Conservation (phyloP, 92 coral and sea anemone species). For the Epizoanthus stellaris region DNA sequence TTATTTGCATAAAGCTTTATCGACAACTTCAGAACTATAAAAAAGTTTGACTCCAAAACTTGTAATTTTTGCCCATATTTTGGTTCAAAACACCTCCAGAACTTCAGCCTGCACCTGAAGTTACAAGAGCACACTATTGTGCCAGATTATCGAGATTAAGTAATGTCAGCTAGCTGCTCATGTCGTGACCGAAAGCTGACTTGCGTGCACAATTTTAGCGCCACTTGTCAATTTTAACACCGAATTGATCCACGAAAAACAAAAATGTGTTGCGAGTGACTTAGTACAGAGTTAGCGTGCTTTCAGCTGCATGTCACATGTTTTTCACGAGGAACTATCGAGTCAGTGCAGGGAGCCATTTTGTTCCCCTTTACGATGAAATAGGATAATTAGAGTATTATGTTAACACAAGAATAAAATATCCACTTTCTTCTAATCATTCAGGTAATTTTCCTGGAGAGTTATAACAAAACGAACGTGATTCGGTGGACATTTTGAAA, state of each 20-base stretch:
- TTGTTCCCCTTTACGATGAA: no score
- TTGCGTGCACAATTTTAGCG: slow-evolving; percentile 26
- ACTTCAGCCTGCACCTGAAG: neutral
- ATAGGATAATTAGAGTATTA: no score
- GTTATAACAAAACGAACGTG: no score
- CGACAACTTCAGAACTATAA: neutral
- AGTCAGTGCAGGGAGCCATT: no score
- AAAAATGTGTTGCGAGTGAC: slow-evolving; percentile 23
- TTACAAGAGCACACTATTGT: slow-evolving; percentile 1
- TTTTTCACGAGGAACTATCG: slow-evolving; percentile 24
- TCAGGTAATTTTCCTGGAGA: no score
- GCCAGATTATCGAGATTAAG: slow-evolving; percentile 36
- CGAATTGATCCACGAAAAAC: slow-evolving; percentile 39
- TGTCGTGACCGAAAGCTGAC: slow-evolving; percentile 24
- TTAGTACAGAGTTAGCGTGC: neutral
- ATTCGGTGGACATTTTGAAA: no score
- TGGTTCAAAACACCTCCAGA: neutral
- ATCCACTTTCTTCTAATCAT: no score
- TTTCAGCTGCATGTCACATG: slow-evolving; percentile 42
- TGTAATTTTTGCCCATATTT: neutral
- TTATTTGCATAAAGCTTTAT: neutral
- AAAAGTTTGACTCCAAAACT: neutral
- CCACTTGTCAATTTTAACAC: slow-evolving; percentile 33
- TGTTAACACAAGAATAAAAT: no score
- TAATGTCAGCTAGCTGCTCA: slow-evolving; percentile 2